Evolutionary conservation across 2,888 invertebrate species (phyloP), one percentile per base, ranked within the genome.

Genomic region (Hemistola chrysoprasaria): DNA sequence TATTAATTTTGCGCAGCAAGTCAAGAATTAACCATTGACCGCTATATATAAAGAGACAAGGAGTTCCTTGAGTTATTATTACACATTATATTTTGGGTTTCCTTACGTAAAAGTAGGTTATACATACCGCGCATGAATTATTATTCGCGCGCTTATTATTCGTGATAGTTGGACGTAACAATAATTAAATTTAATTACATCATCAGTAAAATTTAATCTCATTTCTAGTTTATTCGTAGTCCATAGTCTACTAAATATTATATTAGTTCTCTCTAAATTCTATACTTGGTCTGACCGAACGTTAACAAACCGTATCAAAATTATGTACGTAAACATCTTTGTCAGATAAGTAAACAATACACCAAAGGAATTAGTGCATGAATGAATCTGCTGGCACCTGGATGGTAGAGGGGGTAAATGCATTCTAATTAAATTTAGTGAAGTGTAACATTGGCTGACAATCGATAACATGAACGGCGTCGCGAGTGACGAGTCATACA

Each of bases 381-480:
- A 29, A 38, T 48, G 34, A 43, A 46, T 25, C 25, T 8, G 27
- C n/a, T n/a, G 31, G 33, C 35, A 37, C 34, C 33, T 30, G 37
- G 29, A 26, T 25, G 25, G 25, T 23, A 16, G 21, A 27, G 25
- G 24, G 36, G 44, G 10, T 31, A 56, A 59, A 59, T 65, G 62
- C 62, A 67, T 59, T 63, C 50, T 70, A 71, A 73, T 73, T 67
- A 43, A 65, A 71, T 76, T 69, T 65, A 66, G 65, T 66, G 50
- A 56, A 61, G 63, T 56, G 61, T 65, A 76, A 78, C 74, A 78
- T 75, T 71, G 73, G 65, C 68, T 62, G 59, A 67, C 71, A 74
- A 83, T 86, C 85, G 75, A 85, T 85, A 84, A 73, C 57, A 78
- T n/a, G n/a, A n/a, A 72, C 56, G 73, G 65, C 68, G 75, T 62